Evolutionary conservation across 1,140 invertebrate genomes (phyloP), one percentile per base, ranked within the genome.

Genomic region (Acromyrmex heyeri): DNA sequence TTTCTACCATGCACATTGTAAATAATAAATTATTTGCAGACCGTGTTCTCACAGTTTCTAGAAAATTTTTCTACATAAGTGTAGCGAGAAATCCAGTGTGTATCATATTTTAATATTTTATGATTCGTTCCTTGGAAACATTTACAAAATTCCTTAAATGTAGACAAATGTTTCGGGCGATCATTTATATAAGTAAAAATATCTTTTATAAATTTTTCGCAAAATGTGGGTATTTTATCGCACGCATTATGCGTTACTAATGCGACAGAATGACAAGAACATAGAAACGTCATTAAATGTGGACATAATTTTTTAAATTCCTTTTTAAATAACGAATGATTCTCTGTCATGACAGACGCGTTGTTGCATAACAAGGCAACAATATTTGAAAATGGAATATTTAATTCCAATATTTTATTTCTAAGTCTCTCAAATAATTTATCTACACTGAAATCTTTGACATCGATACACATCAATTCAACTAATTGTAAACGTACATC

Each of bases 321-420:
- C n/a, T 44, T 57, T 57, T 57, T 34, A 57, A 73, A 73, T 27
- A 50, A 72, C 10, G 3, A 18, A 57, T 73, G 12, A 57, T 73
- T 73, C 0, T 18, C 70, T 57, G n/a, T 57, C 53, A 21, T n/a
- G 5, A 57, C n/a, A n/a, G 53, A 57, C 2, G 53, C 16, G 18
- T 57, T n/a, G 18, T 57, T 18, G 53, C 53, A 55, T 57, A 18
- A 57, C n/a, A 57, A 57, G 6, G 53, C 14, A 55, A 55, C 16
- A 55, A 57, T n/a, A n/a, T 57, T 57, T 57, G 6, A 18, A 57
- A 57, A n/a, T 21, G 18, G 53, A n/a, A 57, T 57, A 5, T n/a
- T n/a, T n/a, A 57, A n/a, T 57, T n/a, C n/a, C 18, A 7, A 55
- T 24, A 73, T 73, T 73, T 57, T 18, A 34, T 0, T 5, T 34